phyloP scores from a whole-genome alignment of 2,888 invertebrate species.

The Hartigia nigra region DNA sequence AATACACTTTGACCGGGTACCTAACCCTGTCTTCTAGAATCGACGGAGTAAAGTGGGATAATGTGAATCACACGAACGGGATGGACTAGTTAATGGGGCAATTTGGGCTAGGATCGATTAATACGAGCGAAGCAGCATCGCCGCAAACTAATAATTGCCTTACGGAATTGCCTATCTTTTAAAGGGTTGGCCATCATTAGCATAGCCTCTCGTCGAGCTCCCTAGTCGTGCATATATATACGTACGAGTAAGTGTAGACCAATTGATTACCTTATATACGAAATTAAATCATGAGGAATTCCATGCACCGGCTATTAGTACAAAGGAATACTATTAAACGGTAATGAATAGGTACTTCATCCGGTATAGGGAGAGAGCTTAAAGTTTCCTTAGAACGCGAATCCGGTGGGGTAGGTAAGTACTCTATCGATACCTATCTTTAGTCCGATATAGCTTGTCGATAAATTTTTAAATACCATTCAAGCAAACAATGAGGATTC shows the following conservation, averaged over 20 bases:
- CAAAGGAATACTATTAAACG: background rate
- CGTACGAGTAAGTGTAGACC: background rate
- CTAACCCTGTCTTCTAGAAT: slow-evolving; percentile 1
- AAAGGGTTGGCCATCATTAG: background rate
- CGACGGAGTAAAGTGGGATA: slow-evolving; percentile 35
- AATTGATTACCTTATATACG: background rate
- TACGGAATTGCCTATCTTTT: slow-evolving; percentile 12
- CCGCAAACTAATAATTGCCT: slow-evolving; percentile 47
- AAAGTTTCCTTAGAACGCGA: background rate
- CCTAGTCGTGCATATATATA: background rate
- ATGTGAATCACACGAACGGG: slow-evolving; percentile 38
- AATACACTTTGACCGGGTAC: background rate
- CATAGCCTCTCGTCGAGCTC: slow-evolving; percentile 7
- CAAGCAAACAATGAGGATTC: background rate
- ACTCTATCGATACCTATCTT: background rate
- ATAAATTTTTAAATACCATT: background rate
- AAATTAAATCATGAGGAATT: background rate
- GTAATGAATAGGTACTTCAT: background rate
- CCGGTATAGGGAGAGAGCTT: background rate
- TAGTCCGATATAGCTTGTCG: background rate
- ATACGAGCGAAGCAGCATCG: slow-evolving; percentile 42
- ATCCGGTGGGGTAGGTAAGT: background rate
- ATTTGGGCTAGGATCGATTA: slow-evolving; percentile 37
- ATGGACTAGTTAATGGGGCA: slow-evolving; percentile 49
- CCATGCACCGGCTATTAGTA: background rate